Conservation (phyloP, 2,797 vertebrate species). For the Loriculus beryllinus region DNA sequence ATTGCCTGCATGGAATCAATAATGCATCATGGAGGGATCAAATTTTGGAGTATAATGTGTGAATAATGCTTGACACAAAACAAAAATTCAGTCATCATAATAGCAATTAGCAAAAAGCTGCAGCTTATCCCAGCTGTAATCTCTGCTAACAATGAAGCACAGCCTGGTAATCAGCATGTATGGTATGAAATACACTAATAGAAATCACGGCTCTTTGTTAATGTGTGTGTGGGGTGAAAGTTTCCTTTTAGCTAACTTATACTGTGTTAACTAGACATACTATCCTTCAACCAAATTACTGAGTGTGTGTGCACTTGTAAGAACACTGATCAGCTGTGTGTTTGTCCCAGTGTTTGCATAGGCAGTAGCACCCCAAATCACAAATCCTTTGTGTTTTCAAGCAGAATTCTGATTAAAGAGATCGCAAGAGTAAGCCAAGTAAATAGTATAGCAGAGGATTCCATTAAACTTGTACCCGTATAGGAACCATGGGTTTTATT, state of each 20-base stretch:
- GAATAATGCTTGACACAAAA: constrained; percentile 63
- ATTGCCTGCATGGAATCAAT: constrained; percentile 59
- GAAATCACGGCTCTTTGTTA: constrained; percentile 63
- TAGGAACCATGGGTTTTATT: background rate
- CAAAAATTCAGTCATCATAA: constrained; percentile 68
- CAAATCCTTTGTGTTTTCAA: background rate
- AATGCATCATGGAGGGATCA: constrained; percentile 60
- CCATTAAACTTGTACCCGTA: background rate
- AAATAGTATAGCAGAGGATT: background rate
- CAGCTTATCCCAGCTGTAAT: constrained; percentile 66
- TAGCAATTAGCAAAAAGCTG: constrained; percentile 64
- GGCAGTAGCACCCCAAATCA: constrained; percentile 18
- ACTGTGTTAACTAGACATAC: constrained; percentile 37
- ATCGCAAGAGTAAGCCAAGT: background rate
- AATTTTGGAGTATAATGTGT: constrained; percentile 62
- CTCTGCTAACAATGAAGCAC: constrained; percentile 51
- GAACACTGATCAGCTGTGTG: constrained; percentile 23
- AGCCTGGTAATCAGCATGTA: constrained; percentile 63
- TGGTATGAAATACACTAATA: constrained; percentile 59
- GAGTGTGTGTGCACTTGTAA: background rate
- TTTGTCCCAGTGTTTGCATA: background rate
- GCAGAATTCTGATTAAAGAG: constrained; percentile 38
- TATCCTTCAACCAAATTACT: constrained; percentile 24
- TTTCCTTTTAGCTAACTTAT: constrained; percentile 63
- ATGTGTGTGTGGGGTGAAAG: constrained; percentile 32